Conservation (phyloP, 2,113 vertebrate genomes). For the Seriola quinqueradiata region DNA sequence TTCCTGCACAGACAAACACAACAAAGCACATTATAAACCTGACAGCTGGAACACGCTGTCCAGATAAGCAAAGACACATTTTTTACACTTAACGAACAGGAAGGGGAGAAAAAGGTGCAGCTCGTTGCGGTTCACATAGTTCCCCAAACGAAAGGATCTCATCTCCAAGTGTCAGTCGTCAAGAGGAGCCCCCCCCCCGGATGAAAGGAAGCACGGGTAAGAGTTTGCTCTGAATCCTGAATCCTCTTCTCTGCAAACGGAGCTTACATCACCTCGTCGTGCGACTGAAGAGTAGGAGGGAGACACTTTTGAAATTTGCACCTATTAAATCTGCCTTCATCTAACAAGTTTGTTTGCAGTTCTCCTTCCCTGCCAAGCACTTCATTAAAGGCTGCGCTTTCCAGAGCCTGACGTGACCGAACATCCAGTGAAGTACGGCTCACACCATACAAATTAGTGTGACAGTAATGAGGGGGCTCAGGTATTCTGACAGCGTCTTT, state of each 20-base stretch:
- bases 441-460: conserved; percentile 16
- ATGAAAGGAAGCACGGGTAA: not conserved
- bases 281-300: not conserved
- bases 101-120: conserved; percentile 9
- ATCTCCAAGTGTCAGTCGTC: conserved; percentile 29
- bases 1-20: conserved; percentile 23
- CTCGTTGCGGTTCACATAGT: conserved; percentile 17
- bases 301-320: not conserved
- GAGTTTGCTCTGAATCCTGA: not conserved
- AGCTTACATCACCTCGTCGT: not conserved
- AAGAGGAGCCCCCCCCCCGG: not conserved
- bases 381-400: conserved; percentile 1
- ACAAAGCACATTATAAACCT: conserved; percentile 13
- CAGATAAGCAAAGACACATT: conserved; percentile 37
- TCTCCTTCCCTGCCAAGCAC: not conserved
- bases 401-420: not conserved
- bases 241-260: not conserved
- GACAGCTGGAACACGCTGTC: conserved; percentile 42
- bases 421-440: conserved; percentile 3
- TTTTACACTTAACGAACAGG: not conserved
- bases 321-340: conserved; percentile 11
- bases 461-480: conserved; percentile 25
- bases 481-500: conserved; percentile 26
- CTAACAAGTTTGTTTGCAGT: conserved; percentile 4
- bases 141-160: conserved; percentile 15